phyloP scores from a whole-genome alignment of 2,113 vertebrate species.

The Pomatostomus ruficeps region DNA sequence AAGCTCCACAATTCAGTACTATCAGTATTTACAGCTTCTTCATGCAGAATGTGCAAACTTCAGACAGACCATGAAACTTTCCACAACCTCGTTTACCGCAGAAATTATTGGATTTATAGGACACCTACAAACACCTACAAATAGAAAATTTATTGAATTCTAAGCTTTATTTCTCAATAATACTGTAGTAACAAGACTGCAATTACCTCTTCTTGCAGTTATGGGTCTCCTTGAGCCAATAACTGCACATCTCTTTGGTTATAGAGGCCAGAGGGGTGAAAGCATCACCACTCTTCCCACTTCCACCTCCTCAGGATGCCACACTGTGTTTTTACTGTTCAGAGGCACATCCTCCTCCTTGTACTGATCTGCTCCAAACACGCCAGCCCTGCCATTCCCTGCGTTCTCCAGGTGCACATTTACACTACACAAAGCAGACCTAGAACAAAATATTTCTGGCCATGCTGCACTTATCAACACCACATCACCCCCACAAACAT shows the following conservation, averaged over 20 bases:
- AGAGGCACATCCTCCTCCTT: background rate
- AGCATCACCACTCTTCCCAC: background rate
- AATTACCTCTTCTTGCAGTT: background rate
- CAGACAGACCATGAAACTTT: background rate
- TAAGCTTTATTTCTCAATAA: slow-evolving; percentile 18
- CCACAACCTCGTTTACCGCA: background rate
- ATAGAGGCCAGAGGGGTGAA: background rate
- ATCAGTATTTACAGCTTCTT: background rate
- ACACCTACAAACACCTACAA: slow-evolving; percentile 49
- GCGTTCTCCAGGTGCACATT: background rate
- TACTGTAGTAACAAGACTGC: background rate
- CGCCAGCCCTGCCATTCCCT: background rate
- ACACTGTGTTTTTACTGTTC: background rate
- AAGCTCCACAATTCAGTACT: background rate
- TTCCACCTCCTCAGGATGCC: background rate
- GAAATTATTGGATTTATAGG: slow-evolving; percentile 34
- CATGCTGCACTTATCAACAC: background rate
- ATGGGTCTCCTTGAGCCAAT: background rate
- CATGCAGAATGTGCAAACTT: background rate
- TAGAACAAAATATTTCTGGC: background rate
- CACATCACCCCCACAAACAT: background rate
- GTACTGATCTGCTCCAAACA: background rate
- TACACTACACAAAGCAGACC: background rate
- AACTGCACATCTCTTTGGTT: background rate
- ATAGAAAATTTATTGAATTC: slow-evolving; percentile 23